A percentile compares a stretch with the other conserved stretches of the same genome.
Evolutionary conservation across 2,888 invertebrate genomes (phyloP).

Genomic region (Matsumyia berberina): DNA sequence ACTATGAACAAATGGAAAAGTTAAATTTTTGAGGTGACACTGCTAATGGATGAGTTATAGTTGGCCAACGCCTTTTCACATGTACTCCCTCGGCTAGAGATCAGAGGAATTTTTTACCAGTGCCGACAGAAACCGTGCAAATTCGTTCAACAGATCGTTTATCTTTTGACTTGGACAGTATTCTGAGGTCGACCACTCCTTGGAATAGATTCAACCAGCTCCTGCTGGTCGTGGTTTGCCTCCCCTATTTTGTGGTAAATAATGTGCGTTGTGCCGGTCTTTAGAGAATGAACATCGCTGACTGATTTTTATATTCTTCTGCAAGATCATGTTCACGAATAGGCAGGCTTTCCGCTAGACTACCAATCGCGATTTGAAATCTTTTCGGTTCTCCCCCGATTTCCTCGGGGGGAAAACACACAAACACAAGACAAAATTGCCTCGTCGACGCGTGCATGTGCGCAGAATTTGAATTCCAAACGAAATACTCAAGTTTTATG

Average conservation of each 20-base stretch:
- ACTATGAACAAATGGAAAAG: constrained; percentile 46
- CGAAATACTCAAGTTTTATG: constrained; percentile 53
- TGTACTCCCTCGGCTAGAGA: constrained; percentile 42
- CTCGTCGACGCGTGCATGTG: constrained; percentile 67
- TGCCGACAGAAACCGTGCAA: constrained; percentile 70
- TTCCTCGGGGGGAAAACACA: constrained; percentile 6
- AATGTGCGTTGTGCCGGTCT: constrained; percentile 30
- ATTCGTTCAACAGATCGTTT: constrained; percentile 71
- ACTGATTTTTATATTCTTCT: constrained; percentile 23
- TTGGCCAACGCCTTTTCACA: constrained; percentile 70
- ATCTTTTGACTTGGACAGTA: constrained; percentile 43
- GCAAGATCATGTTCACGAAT: constrained; percentile 32
- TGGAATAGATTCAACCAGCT: constrained; percentile 29
- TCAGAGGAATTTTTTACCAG: constrained; percentile 61
- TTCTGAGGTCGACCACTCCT: constrained; percentile 39
- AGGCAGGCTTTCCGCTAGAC: constrained; percentile 66
- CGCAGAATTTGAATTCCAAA: constrained; percentile 64
- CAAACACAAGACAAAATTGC: constrained; percentile 38
- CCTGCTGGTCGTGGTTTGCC: constrained; percentile 31
- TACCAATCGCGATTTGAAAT: constrained; percentile 62
- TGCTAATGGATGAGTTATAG: constrained; percentile 74
- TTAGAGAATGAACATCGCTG: constrained; percentile 10
- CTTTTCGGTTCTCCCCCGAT: constrained; percentile 35
- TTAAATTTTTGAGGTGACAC: constrained; percentile 66
- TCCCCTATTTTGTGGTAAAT: constrained; percentile 59